phyloP scores from a whole-genome alignment of 2,113 vertebrate species.

The Cricetomys ansorgei region DNA sequence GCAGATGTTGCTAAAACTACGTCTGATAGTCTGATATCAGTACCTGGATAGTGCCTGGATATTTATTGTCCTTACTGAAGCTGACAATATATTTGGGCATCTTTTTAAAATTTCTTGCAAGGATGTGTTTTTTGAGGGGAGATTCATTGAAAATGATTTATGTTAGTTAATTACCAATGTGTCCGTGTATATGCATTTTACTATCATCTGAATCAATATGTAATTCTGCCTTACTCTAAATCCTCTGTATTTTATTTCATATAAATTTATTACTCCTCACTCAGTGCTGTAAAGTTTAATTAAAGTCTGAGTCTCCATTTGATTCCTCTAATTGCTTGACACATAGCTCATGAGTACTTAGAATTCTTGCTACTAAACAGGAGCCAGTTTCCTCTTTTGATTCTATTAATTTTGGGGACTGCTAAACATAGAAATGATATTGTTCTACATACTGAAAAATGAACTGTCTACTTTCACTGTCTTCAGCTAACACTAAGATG shows the following conservation, averaged over 20 bases:
- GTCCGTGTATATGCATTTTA: conserved; percentile 64
- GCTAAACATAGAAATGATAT: background rate
- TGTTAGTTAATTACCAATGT: conserved; percentile 68
- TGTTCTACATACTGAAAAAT: background rate
- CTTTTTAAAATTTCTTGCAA: background rate
- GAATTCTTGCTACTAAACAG: background rate
- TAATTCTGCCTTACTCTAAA: conserved; percentile 65
- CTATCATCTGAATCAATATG: conserved; percentile 76
- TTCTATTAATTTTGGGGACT: background rate
- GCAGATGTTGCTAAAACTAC: background rate
- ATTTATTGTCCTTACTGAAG: background rate
- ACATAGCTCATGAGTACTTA: background rate
- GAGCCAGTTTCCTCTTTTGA: conserved; percentile 23
- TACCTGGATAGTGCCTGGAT: conserved; percentile 31
- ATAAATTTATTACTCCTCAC: conserved; percentile 69
- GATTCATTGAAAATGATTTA: conserved; percentile 64
- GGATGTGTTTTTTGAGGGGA: conserved; percentile 2
- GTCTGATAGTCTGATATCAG: no score
- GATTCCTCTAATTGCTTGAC: conserved; percentile 79
- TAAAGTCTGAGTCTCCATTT: conserved; percentile 78
- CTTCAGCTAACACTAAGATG: background rate
- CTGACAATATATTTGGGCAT: background rate
- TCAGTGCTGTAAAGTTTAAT: conserved; percentile 79
- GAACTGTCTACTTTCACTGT: background rate
- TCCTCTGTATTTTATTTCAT: conserved; percentile 79